Evolutionary conservation across 2,888 invertebrate species (phyloP), one percentile per base, ranked within the genome.

Genomic region (Apeira syringaria): DNA sequence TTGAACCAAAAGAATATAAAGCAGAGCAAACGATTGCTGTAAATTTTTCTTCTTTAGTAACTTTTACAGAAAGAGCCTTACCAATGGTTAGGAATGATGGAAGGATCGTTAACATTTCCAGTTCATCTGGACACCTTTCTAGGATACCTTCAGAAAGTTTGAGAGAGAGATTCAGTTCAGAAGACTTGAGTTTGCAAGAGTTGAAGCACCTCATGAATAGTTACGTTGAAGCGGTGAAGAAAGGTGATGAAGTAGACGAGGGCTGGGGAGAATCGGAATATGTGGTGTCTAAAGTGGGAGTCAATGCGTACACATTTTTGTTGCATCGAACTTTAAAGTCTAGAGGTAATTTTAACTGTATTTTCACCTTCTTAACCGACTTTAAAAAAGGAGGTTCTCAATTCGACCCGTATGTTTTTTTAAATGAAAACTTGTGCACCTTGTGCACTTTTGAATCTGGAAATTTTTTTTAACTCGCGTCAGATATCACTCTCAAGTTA

Each of bases 81-180:
- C 95, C 95, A 5, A 65, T 95, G 5, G 71, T 97, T 6, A 85
- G 86, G 48, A 75, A 91, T 25, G 92, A 93, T 61, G 94, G 93
- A 0, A 91, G 92, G 53, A 94, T 96, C 15, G 92, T 96, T 0
- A 95, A 96, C 61, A 78, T 96, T 1, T 94, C 95, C 0, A 95
- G 95, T 71, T 92, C 92, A 2, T 90, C 90, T 1, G 95, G 95
- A 0, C 93, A 93, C 60, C 78, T 94, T 8, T 86, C 89, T 0
- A 74, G 88, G 33, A 92, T 95, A 58, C 92, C 92, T 5, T 91
- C 92, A 2, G 74, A 86, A 37, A 77, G 83, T 8, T 64, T 94
- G 7, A 66, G 69, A 33, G 80, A 83, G 33, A 77, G 77, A 46
- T 76, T 95, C 2, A 73, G 80, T 3, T 72, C 87, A 45, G 69